phyloP scores from a whole-genome alignment of 2,888 invertebrate species.

The Lomographa bimaculata region DNA sequence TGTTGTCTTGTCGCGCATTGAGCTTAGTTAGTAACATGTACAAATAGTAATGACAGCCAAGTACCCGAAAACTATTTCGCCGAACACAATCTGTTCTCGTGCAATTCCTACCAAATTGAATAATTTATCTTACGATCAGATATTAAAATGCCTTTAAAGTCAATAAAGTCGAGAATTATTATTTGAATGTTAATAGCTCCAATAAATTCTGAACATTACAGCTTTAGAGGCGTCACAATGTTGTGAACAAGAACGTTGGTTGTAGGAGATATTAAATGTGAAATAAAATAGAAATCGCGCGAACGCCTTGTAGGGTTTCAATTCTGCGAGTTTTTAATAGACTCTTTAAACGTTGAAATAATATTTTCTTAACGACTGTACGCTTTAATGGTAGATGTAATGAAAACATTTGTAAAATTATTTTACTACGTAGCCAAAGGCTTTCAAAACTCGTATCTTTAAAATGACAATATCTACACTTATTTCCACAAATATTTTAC shows the following conservation, averaged over 20 bases:
- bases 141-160: conserved; percentile 75
- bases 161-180: conserved; percentile 74
- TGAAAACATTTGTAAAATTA: no score
- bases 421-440: no score
- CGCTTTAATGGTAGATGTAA: no score
- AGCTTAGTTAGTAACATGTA: no score
- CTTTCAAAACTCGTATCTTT: no score
- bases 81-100: conserved; percentile 17
- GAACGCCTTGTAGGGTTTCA: conserved; percentile 18
- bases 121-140: conserved; percentile 68
- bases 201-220: conserved; percentile 64
- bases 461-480: no score
- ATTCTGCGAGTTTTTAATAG: conserved; percentile 14
- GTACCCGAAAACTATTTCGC: conserved; percentile 30
- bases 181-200: conserved; percentile 74
- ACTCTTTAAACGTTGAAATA: conserved; percentile 9
- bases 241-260: conserved; percentile 31
- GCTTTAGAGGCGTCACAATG: conserved; percentile 54
- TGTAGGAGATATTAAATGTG: conserved; percentile 24
- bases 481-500: no score
- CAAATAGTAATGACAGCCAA: no score
- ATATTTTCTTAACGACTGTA: conserved; percentile 4
- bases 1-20: no score
- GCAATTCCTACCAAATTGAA: conserved; percentile 53
- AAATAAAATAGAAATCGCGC: conserved; percentile 22